Evolutionary conservation across 2,797 vertebrate species (phyloP).

Genomic region (Adelosebastes latens): DNA sequence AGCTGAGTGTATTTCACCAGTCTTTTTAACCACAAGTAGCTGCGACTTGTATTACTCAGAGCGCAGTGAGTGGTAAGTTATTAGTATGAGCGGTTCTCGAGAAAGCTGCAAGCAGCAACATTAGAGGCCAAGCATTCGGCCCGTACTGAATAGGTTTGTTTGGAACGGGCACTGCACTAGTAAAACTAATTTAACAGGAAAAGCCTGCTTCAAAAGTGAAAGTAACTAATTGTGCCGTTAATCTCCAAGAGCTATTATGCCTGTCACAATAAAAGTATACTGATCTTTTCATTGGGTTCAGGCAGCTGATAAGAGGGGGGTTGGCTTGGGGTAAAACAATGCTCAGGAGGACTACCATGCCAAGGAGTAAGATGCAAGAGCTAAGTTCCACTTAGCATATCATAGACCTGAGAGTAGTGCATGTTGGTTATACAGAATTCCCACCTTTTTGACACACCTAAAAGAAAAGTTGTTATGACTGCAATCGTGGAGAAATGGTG

Average conservation of each 20-base stretch:
- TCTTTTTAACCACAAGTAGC: no score
- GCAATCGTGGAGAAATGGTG: background rate
- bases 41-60: no score
- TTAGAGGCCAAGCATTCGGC: no score
- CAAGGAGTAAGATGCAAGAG: no score
- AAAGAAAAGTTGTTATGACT: background rate
- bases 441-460: background rate
- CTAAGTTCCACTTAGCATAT: background rate
- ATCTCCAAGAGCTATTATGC: background rate
- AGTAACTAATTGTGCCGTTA: rapidly evolving
- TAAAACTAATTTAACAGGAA: background rate
- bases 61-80: no score
- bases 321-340: no score
- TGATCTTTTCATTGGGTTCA: background rate
- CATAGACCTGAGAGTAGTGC: background rate
- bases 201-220: background rate
- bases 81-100: no score
- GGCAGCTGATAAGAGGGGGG: background rate
- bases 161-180: no score
- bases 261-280: background rate
- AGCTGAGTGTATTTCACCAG: no score
- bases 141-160: no score
- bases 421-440: background rate
- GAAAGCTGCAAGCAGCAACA: no score
- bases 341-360: no score